Evolutionary conservation across 2,113 vertebrate species (phyloP).

Genomic region (Emberiza fucata): DNA sequence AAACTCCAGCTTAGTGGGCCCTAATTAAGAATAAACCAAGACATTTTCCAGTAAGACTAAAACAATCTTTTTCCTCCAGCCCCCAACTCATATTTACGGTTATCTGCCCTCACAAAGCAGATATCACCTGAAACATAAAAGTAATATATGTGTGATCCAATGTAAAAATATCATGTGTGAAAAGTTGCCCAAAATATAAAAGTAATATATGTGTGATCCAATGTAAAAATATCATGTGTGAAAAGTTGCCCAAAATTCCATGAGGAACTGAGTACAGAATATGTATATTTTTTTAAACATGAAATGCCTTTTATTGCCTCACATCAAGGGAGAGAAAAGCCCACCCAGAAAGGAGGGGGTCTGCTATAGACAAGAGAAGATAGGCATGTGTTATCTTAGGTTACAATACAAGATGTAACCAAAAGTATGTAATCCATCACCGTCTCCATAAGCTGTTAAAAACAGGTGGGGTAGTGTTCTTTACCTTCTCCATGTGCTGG

Average conservation of each 20-base stretch:
- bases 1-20: not conserved
- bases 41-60: not conserved
- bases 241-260: not conserved
- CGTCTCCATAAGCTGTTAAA: not conserved
- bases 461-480: not conserved
- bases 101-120: not conserved
- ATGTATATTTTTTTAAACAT: not conserved
- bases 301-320: not conserved
- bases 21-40: not conserved
- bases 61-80: not conserved
- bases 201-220: not conserved
- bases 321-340: not conserved
- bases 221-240: not conserved
- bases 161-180: not conserved
- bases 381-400: not conserved
- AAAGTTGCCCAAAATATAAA: not conserved
- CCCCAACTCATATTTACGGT: not conserved
- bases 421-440: too few species aligned
- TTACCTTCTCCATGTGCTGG: not conserved
- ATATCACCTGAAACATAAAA: not conserved
- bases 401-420: not conserved
- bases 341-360: not conserved
- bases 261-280: not conserved
- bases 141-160: not conserved
- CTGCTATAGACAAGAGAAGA: not conserved